Evolutionary conservation across 2,797 vertebrate species (phyloP), one percentile per base, ranked within the genome.

Genomic region (Propithecus deckenii): DNA sequence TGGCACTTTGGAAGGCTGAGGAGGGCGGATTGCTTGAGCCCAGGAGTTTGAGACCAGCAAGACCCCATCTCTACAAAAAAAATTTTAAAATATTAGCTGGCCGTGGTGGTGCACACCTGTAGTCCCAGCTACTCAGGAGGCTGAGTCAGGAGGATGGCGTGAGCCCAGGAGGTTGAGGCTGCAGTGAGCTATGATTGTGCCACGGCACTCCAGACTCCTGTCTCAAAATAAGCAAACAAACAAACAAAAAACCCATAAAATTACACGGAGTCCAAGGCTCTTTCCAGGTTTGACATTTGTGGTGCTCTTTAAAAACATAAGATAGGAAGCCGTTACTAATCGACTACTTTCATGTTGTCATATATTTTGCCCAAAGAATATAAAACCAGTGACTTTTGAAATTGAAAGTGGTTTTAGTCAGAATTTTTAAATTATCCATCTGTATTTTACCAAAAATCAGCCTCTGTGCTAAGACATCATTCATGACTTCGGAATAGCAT

Each of bases 371-470:
- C 76, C 65, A 63, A 86, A 91, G 71, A 96, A 69, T 63, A 46
- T 48, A 85, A 84, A 89, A 80, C 7, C 41, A 81, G 63, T 59
- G 89, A 59, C 22, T 83, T 79, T 84, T 63, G 18, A 72, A 87
- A 95, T 46, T n/a, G 50, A 52, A 14, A 52, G 14, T 89, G 46
- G 72, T 71, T 94, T 93, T 50, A 86, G 50, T 81, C 61, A 65
- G 28, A 91, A 65, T 67, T 90, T 89, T 59, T 69, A 25, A 96
- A 90, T 38, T 35, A 85, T 50, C 83, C 65, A 57, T 86, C 67
- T 80, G 14, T 75, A 52, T 93, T 86, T 96, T 93, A 76, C 55
- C 57, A 46, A 86, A 79, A 95, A 67, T 80, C 61, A 94, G 35
- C 67, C 46, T 52, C 55, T 88, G 25, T 76, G 23, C 85, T 87